Evolutionary conservation across 2,113 vertebrate species (phyloP).

Genomic region (Bubo blakistoni): DNA sequence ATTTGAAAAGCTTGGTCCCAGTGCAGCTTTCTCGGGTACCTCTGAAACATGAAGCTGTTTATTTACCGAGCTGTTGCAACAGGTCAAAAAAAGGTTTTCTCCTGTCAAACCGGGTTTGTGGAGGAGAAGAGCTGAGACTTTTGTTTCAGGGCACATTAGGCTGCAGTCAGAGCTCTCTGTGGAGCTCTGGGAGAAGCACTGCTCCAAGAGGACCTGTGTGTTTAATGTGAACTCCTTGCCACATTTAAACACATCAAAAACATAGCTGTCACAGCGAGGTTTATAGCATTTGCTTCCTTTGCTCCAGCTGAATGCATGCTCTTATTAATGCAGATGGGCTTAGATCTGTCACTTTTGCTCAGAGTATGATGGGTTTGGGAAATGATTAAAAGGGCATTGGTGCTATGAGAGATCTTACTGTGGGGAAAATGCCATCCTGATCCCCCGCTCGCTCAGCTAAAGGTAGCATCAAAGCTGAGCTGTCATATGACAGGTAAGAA

Average conservation of each 20-base stretch:
- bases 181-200: background rate
- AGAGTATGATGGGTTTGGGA: background rate
- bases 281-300: background rate
- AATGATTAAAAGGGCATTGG: background rate
- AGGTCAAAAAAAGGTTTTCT: background rate
- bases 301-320: background rate
- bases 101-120: background rate
- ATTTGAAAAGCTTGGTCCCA: background rate
- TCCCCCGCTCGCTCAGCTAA: background rate
- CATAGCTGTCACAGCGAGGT: background rate
- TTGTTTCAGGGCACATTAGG: background rate
- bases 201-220: constrained; percentile 17
- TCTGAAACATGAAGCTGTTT: background rate
- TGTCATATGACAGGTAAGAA: constrained; percentile 20
- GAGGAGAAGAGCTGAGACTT: background rate
- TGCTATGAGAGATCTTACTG: background rate
- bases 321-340: background rate
- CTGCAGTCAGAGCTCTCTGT: background rate
- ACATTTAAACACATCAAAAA: background rate
- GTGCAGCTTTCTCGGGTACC: background rate
- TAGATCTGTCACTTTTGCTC: background rate
- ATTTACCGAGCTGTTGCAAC: background rate
- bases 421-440: background rate
- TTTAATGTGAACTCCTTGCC: constrained; percentile 6
- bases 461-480: background rate